These are phyloP conservation scores for Eulacestoma nigropectus DNA, from an alignment of 2,113 vertebrate genomes.

Conservation along the genomic window DNA sequence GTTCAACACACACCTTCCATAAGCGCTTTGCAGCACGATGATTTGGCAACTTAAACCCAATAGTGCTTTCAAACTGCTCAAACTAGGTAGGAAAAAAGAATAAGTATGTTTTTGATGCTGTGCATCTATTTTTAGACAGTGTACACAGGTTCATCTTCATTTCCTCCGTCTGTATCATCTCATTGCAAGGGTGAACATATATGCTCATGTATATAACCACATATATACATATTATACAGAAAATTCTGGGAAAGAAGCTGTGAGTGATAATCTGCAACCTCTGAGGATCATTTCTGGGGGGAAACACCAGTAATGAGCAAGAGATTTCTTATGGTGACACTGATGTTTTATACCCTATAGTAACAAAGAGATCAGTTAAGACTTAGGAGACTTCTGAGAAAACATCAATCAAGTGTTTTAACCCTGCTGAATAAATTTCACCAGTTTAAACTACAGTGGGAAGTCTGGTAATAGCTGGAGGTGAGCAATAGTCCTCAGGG, in stretches of 20 bases:
- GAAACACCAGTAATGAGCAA: neutral
- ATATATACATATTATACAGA: neutral
- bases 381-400: neutral
- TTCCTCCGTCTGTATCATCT: neutral
- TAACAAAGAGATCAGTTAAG: neutral
- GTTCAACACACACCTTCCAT: conserved; percentile 98
- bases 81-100: conserved; percentile 75
- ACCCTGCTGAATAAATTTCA: neutral
- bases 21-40: conserved; percentile 94
- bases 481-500: neutral
- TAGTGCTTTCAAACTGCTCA: conserved; percentile 98
- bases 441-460: neutral
- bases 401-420: neutral
- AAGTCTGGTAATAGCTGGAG: neutral
- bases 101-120: neutral
- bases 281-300: rapidly evolving
- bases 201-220: neutral
- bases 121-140: neutral
- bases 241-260: neutral
- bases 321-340: neutral
- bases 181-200: neutral
- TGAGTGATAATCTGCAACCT: neutral
- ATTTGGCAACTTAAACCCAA: conserved; percentile 97
- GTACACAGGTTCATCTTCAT: neutral
- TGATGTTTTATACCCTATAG: neutral